Conservation (phyloP, 2,888 invertebrate species). For the Coronaproctus castanopsis region DNA sequence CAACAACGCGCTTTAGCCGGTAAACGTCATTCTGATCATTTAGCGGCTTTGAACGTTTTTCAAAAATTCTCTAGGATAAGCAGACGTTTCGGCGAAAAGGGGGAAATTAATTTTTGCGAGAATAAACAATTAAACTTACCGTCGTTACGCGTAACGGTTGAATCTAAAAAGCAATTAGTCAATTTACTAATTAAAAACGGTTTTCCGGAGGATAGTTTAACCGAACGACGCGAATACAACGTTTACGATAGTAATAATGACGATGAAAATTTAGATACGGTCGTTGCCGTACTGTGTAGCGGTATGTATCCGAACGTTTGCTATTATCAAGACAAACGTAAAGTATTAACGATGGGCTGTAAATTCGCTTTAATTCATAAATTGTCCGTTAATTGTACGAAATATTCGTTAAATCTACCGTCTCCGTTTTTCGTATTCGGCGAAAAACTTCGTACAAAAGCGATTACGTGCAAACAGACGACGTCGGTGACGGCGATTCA, state of each 20-base stretch:
- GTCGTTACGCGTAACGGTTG: slow-evolving; percentile 74
- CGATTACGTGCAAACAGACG: slow-evolving; percentile 89
- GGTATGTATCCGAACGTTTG: slow-evolving; percentile 96
- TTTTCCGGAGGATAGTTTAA: slow-evolving; percentile 73
- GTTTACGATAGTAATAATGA: slow-evolving; percentile 46
- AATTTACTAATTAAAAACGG: slow-evolving; percentile 50
- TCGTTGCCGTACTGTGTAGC: slow-evolving; percentile 66
- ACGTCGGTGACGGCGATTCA: slow-evolving; percentile 91
- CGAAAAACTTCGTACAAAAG: slow-evolving; percentile 89
- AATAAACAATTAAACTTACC: slow-evolving; percentile 73
- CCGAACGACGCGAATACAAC: slow-evolving; percentile 51
- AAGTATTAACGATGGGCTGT: slow-evolving; percentile 80
- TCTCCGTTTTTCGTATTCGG: slow-evolving; percentile 95
- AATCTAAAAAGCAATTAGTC: slow-evolving; percentile 61
- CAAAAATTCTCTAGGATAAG: slow-evolving; percentile 40
- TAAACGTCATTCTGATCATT: slow-evolving; percentile 75
- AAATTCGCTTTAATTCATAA: slow-evolving; percentile 89
- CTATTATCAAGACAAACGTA: slow-evolving; percentile 82
- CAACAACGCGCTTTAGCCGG: slow-evolving; percentile 77
- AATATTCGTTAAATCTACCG: slow-evolving; percentile 60
- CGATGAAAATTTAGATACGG: slow-evolving; percentile 48
- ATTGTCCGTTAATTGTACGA: slow-evolving; percentile 85
- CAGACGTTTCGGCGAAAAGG: slow-evolving; percentile 36
- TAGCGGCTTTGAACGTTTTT: slow-evolving; percentile 82
- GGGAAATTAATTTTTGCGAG: slow-evolving; percentile 72